phyloP scores from a whole-genome alignment of 2,113 vertebrate species.

The Delphinus delphis region DNA sequence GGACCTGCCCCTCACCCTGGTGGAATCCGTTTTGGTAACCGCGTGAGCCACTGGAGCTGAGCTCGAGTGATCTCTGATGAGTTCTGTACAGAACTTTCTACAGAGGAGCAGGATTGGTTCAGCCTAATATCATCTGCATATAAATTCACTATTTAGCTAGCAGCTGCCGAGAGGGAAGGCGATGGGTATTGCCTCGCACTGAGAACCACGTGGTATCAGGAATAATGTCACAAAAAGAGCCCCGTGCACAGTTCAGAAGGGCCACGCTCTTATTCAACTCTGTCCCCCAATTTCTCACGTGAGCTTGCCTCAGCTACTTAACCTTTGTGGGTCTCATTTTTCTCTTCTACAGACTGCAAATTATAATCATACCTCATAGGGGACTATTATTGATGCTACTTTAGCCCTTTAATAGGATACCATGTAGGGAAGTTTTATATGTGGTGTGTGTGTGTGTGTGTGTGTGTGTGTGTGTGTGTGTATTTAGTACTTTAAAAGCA shows the following conservation, averaged over 20 bases:
- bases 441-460: too few relatives aligned
- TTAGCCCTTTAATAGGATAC: background rate
- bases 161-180: background rate
- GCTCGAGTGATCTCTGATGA: background rate
- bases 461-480: too few relatives aligned
- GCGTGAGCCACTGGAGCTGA: background rate
- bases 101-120: background rate
- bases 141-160: background rate
- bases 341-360: background rate
- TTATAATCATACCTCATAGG: background rate
- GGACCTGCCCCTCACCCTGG: too few relatives aligned
- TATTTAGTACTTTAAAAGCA: background rate
- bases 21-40: background rate
- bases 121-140: background rate
- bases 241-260: background rate
- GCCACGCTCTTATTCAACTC: background rate
- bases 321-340: background rate
- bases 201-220: background rate
- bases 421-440: background rate
- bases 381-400: background rate
- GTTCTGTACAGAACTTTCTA: background rate
- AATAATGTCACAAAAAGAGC: background rate
- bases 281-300: rapidly evolving
- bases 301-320: background rate
- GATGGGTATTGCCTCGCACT: background rate